Base-by-base conservation (phyloP, 2,888 invertebrate genomes). In the Gisinianus flammeolus region DNA sequence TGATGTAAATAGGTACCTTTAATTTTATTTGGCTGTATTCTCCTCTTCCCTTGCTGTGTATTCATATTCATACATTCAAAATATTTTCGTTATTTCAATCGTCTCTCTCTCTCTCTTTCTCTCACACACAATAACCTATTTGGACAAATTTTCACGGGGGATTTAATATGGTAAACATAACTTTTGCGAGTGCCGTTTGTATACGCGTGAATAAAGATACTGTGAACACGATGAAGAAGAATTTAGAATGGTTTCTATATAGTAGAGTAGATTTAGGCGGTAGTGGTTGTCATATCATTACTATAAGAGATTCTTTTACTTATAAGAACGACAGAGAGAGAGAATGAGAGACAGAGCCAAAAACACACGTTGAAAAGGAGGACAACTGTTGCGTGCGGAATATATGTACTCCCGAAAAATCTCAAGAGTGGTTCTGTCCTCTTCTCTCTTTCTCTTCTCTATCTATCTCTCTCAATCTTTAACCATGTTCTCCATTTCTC, bases 301-400 rank as follows among this genome's bases (percentile, higher is more conserved):
- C 8, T 44, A 44, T 44, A 16, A 54, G 54, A 44, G 35, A 35
- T 44, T 16, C 6, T 1, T 44, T 2, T 19, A 44, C 6, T 19
- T 44, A 44, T 19, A 16, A 44, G 44, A 1, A 44, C 44, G 44
- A 16, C 16, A 35, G 62, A 24, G 62, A 19, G 56, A 56, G 56
- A 56, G 56, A 56, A n/a, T 12, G 24, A 62, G 28, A 26, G 44
- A 26, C 54, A 54, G 28, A 79, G 74, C 78, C 71, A 71, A 76
- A 76, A 79, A 76, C 67, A 76, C 67, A 24, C 30, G 35, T 28
- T 62, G 69, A 56, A 79, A 79, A 79, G 70, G 79, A 79, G 79
- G 79, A 79, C 79, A 79, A 79, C 79, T 79, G 79, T 79, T 79
- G 77, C 79, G 73, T 77, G 33, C 54, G 19, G 52, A 67, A 26